These are phyloP conservation scores for Protobothrops mucrosquamatus DNA, from an alignment of 2,113 vertebrate genomes.

Conservation along the genomic window DNA sequence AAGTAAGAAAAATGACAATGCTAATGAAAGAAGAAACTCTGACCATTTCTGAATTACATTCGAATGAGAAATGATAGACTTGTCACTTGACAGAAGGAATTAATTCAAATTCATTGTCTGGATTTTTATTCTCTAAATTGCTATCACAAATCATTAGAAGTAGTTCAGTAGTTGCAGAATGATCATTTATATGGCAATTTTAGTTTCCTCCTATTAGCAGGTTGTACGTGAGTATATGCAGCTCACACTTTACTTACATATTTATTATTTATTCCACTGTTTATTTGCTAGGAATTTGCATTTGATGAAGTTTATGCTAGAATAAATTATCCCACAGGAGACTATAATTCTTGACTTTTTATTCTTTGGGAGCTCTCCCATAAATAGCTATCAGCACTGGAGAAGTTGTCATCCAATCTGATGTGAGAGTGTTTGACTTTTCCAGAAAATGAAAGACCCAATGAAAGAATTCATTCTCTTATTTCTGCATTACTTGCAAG, in stretches of 20 bases:
- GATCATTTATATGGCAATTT: neutral
- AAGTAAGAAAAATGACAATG: neutral
- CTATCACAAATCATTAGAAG: conserved; percentile 55
- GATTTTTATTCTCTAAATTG: conserved; percentile 34
- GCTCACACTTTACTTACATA: conserved; percentile 8
- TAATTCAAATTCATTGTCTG: conserved; percentile 60
- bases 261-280: conserved; percentile 37
- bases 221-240: neutral
- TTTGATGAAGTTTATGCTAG: conserved; percentile 8
- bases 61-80: conserved; percentile 31
- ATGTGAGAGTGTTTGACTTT: accelerated
- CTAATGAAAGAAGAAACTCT: conserved; percentile 6
- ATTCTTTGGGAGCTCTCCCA: neutral
- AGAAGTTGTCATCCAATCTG: conserved; percentile 28
- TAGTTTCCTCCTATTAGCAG: conserved; percentile 14
- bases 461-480: neutral
- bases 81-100: conserved; percentile 17
- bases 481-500: conserved; percentile 16
- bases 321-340: conserved; percentile 2
- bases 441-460: neutral
- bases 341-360: conserved; percentile 4
- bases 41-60: neutral
- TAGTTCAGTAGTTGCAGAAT: conserved; percentile 28
- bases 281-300: conserved; percentile 28
- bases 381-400: conserved; percentile 7